These are phyloP conservation scores for Rhynchotus rufescens DNA, from an alignment of 2,797 vertebrate species.

Conservation along the genomic window DNA sequence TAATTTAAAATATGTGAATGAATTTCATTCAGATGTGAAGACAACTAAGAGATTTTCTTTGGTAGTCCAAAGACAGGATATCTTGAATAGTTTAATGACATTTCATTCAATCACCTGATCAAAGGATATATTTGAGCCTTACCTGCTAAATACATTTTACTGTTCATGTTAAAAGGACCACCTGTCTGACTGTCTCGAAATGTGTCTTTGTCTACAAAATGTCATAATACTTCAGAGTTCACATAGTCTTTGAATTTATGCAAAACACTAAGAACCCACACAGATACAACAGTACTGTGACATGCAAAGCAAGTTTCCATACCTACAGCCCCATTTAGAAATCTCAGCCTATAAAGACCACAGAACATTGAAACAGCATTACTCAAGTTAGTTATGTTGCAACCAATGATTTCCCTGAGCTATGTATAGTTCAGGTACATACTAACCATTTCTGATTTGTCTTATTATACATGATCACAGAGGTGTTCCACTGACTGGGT, in stretches of 20 bases:
- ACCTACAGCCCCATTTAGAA: not conserved
- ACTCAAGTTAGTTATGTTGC: not conserved
- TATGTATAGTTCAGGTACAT: not conserved
- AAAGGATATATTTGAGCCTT: not conserved
- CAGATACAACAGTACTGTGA: not conserved
- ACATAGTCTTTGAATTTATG: not conserved
- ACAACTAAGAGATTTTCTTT: not conserved
- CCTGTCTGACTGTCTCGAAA: not conserved
- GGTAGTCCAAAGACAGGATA: not conserved
- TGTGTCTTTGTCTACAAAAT: not conserved
- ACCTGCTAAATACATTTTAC: not conserved
- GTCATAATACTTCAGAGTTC: not conserved
- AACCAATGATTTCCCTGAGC: not conserved
- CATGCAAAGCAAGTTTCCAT: not conserved
- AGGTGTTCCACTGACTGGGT: not conserved
- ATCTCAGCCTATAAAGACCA: not conserved
- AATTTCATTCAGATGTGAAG: constrained; percentile 26
- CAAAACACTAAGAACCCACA: not conserved
- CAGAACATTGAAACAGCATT: not conserved
- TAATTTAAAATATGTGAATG: constrained; percentile 46
- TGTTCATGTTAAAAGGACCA: not conserved
- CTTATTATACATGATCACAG: not conserved
- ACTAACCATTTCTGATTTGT: not conserved
- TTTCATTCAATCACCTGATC: not conserved
- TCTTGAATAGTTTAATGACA: not conserved